Evolutionary conservation across 2,888 invertebrate genomes (phyloP).

Genomic region (Timema podura): DNA sequence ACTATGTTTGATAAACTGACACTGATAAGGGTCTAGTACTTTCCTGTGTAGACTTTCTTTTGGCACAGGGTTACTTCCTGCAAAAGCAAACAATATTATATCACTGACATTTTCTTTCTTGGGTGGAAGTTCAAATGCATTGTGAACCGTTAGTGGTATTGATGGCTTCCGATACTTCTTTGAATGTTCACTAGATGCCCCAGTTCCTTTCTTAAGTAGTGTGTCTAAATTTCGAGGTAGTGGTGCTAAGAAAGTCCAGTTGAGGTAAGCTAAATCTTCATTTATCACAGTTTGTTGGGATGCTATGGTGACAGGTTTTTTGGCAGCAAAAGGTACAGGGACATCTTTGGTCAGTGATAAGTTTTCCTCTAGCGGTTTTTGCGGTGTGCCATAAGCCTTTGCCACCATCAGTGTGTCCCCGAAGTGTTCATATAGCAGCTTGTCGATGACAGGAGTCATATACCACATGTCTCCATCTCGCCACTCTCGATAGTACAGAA

Average conservation of each 20-base stretch:
- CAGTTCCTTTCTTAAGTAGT: background rate
- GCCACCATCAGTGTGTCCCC: constrained; percentile 22
- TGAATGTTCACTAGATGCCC: background rate
- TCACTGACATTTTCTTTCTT: background rate
- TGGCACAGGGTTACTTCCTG: constrained; percentile 22
- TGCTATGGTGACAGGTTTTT: background rate
- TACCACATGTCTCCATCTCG: background rate
- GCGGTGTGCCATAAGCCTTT: background rate
- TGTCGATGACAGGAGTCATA: constrained; percentile 1
- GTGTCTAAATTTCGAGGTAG: constrained; percentile 17
- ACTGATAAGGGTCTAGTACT: constrained; percentile 15
- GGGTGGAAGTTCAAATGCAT: constrained; percentile 14
- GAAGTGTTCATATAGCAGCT: constrained; percentile 17
- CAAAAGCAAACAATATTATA: constrained; percentile 23
- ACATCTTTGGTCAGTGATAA: constrained; percentile 5
- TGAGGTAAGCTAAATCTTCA: constrained; percentile 18
- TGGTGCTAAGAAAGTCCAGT: constrained; percentile 20
- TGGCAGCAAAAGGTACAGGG: constrained; percentile 5
- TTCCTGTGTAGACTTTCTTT: constrained; percentile 6
- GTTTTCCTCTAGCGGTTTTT: constrained; percentile 8
- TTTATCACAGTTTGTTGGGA: too few species aligned
- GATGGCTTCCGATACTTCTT: background rate
- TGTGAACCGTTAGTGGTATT: background rate
- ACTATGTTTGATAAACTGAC: constrained; percentile 18
- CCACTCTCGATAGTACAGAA: constrained; percentile 19